These are phyloP conservation scores for Eclectus roratus DNA, from an alignment of 2,113 vertebrate genomes.

Conservation along the genomic window DNA sequence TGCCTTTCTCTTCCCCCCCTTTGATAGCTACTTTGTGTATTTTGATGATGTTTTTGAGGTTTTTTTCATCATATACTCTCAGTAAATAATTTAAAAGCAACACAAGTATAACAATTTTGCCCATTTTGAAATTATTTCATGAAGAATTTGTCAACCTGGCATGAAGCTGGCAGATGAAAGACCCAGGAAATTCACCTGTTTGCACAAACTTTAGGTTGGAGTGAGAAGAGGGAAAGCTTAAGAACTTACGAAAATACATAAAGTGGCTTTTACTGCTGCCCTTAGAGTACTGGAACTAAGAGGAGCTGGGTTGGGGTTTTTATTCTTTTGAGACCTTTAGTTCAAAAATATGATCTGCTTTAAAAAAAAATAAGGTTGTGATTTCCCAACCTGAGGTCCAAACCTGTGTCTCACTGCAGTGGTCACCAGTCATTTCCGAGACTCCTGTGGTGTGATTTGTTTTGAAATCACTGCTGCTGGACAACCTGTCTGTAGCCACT, in stretches of 20 bases:
- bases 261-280: not conserved
- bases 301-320: not conserved
- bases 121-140: not conserved
- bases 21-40: not conserved
- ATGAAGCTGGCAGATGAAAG: not conserved
- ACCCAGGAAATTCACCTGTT: not conserved
- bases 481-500: not conserved
- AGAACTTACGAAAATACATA: not conserved
- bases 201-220: not conserved
- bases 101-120: not conserved
- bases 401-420: not conserved
- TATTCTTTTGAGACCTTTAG: not conserved
- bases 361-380: accelerated
- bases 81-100: not conserved
- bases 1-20: not conserved
- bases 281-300: not conserved
- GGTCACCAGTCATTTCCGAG: not conserved
- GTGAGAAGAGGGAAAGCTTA: not conserved
- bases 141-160: not conserved
- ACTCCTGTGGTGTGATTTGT: accelerated
- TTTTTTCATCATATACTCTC: not conserved
- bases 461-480: not conserved
- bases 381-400: not conserved
- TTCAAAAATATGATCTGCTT: not conserved
- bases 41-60: not conserved